Conservation (phyloP, 2,113 vertebrate species). For the Cephalopterus ornatus region DNA sequence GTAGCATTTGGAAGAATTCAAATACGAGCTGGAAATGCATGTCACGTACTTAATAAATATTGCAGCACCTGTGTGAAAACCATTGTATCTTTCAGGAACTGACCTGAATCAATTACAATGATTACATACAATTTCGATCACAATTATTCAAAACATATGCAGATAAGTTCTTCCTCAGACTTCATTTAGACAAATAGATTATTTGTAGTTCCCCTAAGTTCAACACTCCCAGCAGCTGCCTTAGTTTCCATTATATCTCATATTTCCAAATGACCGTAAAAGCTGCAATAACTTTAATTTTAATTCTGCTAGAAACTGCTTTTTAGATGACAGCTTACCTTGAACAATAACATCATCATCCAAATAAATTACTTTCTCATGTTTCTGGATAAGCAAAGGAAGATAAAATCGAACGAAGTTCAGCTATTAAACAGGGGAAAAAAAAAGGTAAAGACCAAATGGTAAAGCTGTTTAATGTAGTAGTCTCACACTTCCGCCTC, state of each 20-base stretch:
- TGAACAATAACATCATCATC: constrained; percentile 97
- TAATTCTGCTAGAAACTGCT: background rate
- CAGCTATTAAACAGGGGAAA: constrained; percentile 76
- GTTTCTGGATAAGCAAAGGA: constrained; percentile 84
- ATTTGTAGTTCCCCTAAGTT: background rate
- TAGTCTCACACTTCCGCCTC: background rate
- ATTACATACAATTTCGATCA: background rate
- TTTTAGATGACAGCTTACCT: constrained; percentile 73
- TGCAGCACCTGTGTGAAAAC: background rate
- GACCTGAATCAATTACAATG: background rate
- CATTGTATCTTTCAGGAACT: background rate
- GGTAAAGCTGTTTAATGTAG: background rate
- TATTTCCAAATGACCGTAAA: background rate
- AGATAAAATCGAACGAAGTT: constrained; percentile 96
- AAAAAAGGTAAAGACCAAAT: background rate
- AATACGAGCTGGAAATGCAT: background rate
- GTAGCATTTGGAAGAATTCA: background rate
- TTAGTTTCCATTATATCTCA: background rate
- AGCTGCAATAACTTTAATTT: background rate
- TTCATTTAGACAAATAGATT: background rate
- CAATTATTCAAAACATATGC: background rate
- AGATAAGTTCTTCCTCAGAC: background rate
- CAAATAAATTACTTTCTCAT: constrained; percentile 90
- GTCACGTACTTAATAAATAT: background rate
- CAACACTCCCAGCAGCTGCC: background rate